Base-by-base conservation (phyloP, 2,113 vertebrate genomes). In the Carollia perspicillata region DNA sequence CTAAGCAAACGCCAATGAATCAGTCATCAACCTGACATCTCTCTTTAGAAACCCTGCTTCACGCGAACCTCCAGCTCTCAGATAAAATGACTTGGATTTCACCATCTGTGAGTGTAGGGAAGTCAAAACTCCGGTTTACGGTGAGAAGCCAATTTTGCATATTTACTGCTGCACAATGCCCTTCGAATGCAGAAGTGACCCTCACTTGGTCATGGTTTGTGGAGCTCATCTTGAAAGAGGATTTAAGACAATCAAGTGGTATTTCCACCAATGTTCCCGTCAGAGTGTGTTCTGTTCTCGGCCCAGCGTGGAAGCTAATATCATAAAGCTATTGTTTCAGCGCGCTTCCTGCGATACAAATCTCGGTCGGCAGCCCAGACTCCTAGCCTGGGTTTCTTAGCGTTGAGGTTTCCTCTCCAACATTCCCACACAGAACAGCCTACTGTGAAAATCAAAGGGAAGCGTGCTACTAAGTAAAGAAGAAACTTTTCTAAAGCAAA, bases 391-490 rank as follows among this genome's bases (percentile, higher is more conserved):
- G 95, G 95, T 98, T 98, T 98, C 98, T 98, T 97, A 98, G 97
- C 83, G 87, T 97, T 95, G 97, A 98, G 97, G 98, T 98, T 99
- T 99, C 99, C 98, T 99, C 97, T 98, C 98, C 97, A 98, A 97
- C 98, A 97, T 98, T 99, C 98, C 98, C 98, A 98, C 98, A 98
- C 98, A 98, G 92, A 98, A 97, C 74, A 98, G 98, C 98, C 98
- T 98, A 98, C 98, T 99, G 98, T 98, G 98, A 98, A 98, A 98
- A 99, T 98, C 98, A 99, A 99, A 99, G 98, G 98, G 97, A 98
- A 98, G 95, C 0, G 1, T 98, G 98, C 98, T 98, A 97, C 98
- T 98, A 98, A 98, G 98, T 98, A 98, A 98, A 98, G 98, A 96
- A 98, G 97, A 98, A 97, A 96, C 96, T 96, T 97, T 94, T 98